Percentiles rank a stretch among this genome's conserved stretches.
Evolutionary conservation across 2,888 invertebrate genomes (phyloP).

Genomic region (Acanthosepion esculentum): DNA sequence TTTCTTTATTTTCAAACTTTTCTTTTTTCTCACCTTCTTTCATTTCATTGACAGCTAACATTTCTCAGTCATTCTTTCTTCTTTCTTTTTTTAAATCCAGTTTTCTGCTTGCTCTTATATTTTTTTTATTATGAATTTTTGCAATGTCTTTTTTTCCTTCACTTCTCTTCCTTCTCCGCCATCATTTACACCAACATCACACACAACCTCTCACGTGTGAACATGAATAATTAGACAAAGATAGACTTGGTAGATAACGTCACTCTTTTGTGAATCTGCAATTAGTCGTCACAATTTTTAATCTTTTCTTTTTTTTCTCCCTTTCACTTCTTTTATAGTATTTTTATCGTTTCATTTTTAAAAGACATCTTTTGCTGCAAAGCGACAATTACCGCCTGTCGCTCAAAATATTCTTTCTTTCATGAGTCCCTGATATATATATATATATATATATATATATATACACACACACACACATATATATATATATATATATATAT

Average conservation of each 20-base stretch:
- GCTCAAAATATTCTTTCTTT: conserved; percentile 18
- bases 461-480: conserved; percentile 33
- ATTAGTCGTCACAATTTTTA: background rate
- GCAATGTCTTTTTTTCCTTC: background rate
- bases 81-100: too few relatives aligned
- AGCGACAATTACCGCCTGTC: background rate
- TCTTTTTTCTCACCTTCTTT: background rate
- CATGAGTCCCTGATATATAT: background rate
- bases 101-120: too few relatives aligned
- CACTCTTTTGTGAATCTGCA: conserved; percentile 21
- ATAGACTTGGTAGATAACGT: background rate
- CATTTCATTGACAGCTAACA: background rate
- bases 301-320: background rate
- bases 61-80: background rate
- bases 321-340: background rate
- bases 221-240: conserved; percentile 33
- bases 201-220: background rate
- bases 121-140: too few relatives aligned
- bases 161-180: background rate
- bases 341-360: background rate
- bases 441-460: conserved; percentile 33
- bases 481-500: background rate
- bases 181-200: background rate
- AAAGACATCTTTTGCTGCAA: background rate
- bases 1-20: too few relatives aligned